Evolutionary conservation across 2,888 invertebrate genomes (phyloP).

Genomic region (Dicyrtoma fusca): DNA sequence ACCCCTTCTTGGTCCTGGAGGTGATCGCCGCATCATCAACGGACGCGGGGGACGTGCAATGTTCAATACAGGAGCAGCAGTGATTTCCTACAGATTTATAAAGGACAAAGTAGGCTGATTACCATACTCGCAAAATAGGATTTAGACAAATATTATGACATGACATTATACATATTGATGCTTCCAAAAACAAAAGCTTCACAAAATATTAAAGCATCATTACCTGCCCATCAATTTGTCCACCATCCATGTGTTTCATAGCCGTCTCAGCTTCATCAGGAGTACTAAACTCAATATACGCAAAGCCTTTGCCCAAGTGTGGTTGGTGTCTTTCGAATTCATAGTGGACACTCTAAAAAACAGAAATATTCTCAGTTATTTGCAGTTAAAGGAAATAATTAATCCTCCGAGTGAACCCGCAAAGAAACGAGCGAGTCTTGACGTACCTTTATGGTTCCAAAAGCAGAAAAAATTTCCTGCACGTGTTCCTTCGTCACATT

Average conservation of each 20-base stretch:
- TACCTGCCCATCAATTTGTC: constrained; percentile 59
- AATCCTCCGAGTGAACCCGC: not conserved
- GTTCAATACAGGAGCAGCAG: constrained; percentile 88
- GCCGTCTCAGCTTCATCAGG: constrained; percentile 97
- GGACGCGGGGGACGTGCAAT: constrained; percentile 59
- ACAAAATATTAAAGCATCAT: not conserved
- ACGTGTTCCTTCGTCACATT: constrained; percentile 80
- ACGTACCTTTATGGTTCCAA: constrained; percentile 55
- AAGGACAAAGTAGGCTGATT: constrained; percentile 1
- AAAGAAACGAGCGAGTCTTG: not conserved
- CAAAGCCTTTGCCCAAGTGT: constrained; percentile 87
- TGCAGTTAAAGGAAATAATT: not conserved
- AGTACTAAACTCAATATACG: constrained; percentile 91
- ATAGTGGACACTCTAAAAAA: constrained; percentile 82
- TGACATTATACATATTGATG: no score
- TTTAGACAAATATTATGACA: not conserved
- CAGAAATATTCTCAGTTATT: not conserved
- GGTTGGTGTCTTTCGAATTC: constrained; percentile 85
- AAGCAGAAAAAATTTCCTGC: constrained; percentile 60
- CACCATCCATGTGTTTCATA: constrained; percentile 99
- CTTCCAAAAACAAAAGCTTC: no score
- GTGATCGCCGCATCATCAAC: constrained; percentile 57
- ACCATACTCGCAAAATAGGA: not conserved
- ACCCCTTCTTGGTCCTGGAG: constrained; percentile 56
- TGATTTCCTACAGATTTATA: constrained; percentile 74